Conservation (phyloP, 2,113 vertebrate genomes). For the Petrocephalus microphthalmus region DNA sequence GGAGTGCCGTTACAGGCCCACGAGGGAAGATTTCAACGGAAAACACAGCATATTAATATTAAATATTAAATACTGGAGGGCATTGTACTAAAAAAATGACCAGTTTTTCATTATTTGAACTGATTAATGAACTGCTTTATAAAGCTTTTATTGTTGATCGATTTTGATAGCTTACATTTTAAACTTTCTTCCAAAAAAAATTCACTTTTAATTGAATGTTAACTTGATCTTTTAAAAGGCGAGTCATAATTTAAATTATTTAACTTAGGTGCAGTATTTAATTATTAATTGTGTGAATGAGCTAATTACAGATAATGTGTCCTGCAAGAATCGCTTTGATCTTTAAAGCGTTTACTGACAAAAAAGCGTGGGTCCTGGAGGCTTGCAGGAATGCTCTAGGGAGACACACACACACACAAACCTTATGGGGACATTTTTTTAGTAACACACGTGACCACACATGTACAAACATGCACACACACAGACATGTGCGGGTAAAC, state of each 20-base stretch:
- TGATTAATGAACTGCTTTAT: background rate
- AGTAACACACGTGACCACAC: background rate
- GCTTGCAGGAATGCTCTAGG: background rate
- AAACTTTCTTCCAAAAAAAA: background rate
- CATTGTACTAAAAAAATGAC: background rate
- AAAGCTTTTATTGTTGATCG: background rate
- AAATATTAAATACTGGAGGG: background rate
- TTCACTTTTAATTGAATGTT: background rate
- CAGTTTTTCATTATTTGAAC: background rate
- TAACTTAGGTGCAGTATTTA: background rate
- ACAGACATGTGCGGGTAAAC: too few relatives aligned
- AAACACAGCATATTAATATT: background rate
- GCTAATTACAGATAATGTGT: background rate
- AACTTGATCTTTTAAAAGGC: background rate
- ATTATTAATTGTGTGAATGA: background rate
- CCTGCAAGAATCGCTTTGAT: background rate
- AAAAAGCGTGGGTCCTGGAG: background rate
- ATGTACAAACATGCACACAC: background rate
- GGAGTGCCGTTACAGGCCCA: background rate
- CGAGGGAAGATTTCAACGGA: background rate
- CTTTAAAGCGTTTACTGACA: background rate
- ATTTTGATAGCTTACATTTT: background rate
- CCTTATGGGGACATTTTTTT: background rate
- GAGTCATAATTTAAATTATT: slow-evolving; percentile 3
- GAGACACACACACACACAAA: background rate